These are phyloP conservation scores for Danio rerio DNA, from an alignment of 2,113 vertebrate genomes.

Conservation along the genomic window DNA sequence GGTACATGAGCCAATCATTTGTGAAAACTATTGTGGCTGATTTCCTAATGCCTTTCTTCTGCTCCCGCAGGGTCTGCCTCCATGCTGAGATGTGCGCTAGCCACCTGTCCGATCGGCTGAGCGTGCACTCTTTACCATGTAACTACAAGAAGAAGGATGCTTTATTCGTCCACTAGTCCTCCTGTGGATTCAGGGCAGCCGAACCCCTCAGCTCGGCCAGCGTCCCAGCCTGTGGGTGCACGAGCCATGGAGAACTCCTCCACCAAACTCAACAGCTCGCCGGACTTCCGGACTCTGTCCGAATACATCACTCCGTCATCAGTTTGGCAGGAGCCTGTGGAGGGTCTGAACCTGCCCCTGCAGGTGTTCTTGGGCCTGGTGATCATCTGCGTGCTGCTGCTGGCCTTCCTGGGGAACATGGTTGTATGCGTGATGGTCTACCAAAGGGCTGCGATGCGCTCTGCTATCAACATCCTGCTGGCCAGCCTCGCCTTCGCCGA, in stretches of 20 bases:
- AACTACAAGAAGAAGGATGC: constrained; percentile 74
- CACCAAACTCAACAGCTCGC: constrained; percentile 60
- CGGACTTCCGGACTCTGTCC: constrained; percentile 55
- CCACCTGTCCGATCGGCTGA: constrained; percentile 29
- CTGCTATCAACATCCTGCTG: constrained; percentile 97
- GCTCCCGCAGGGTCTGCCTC: constrained; percentile 21
- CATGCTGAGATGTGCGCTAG: constrained; percentile 40
- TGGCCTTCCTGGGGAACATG: constrained; percentile 93
- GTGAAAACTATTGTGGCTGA: background rate
- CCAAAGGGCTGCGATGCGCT: constrained; percentile 96
- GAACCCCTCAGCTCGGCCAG: constrained; percentile 66
- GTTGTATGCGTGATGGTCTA: constrained; percentile 99
- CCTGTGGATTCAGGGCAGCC: constrained; percentile 74
- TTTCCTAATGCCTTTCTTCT: background rate
- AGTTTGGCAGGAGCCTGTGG: constrained; percentile 70
- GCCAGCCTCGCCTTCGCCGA: constrained; percentile 96
- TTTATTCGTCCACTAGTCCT: constrained; percentile 79
- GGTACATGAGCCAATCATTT: background rate
- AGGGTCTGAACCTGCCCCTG: constrained; percentile 84
- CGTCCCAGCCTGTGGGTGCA: constrained; percentile 68
- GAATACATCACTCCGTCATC: constrained; percentile 8
- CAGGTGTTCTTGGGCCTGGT: constrained; percentile 89
- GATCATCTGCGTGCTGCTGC: constrained; percentile 87
- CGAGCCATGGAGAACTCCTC: constrained; percentile 63
- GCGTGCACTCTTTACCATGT: constrained; percentile 61